Evolutionary conservation across 1,140 invertebrate genomes (phyloP).

Genomic region (Sycophaga agraensis): DNA sequence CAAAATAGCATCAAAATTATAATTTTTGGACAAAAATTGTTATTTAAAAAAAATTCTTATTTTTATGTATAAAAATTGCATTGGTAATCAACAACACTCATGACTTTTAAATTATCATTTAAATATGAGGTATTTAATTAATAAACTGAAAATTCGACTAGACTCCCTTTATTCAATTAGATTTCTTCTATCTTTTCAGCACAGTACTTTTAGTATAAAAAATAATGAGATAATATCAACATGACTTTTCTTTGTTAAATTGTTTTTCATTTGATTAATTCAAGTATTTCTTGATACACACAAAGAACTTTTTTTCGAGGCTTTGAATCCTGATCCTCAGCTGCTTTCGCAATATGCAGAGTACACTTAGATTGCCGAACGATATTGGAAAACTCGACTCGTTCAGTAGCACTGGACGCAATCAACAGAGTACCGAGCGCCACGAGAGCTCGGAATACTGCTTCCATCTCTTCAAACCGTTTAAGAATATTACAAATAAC

Average conservation of each 20-base stretch:
- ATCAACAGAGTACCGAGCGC: constrained; percentile 69
- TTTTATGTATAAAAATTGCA: too few relatives aligned
- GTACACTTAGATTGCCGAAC: constrained; percentile 40
- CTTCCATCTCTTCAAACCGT: constrained; percentile 7
- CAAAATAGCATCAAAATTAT: too few relatives aligned
- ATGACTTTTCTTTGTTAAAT: constrained; percentile 6
- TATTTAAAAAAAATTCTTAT: too few relatives aligned
- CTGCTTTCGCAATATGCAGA: constrained; percentile 40
- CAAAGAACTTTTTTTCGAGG: constrained; percentile 42
- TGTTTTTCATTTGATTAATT: constrained; percentile 43
- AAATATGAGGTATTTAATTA: too few relatives aligned
- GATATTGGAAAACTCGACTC: constrained; percentile 37
- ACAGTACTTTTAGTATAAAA: constrained; percentile 40
- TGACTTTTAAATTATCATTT: too few relatives aligned
- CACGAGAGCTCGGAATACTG: constrained; percentile 56
- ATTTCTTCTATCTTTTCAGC: neutral
- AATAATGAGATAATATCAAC: constrained; percentile 18
- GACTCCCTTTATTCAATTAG: constrained; percentile 7
- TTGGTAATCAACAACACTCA: too few relatives aligned
- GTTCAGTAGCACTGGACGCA: constrained; percentile 33
- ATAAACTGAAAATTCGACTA: neutral
- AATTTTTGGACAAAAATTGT: too few relatives aligned
- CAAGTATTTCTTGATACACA: constrained; percentile 51
- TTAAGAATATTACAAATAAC: constrained; percentile 59
- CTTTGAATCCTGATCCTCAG: constrained; percentile 33